Evolutionary conservation across 2,888 invertebrate genomes (phyloP).

Genomic region (Drosophila bunnanda): DNA sequence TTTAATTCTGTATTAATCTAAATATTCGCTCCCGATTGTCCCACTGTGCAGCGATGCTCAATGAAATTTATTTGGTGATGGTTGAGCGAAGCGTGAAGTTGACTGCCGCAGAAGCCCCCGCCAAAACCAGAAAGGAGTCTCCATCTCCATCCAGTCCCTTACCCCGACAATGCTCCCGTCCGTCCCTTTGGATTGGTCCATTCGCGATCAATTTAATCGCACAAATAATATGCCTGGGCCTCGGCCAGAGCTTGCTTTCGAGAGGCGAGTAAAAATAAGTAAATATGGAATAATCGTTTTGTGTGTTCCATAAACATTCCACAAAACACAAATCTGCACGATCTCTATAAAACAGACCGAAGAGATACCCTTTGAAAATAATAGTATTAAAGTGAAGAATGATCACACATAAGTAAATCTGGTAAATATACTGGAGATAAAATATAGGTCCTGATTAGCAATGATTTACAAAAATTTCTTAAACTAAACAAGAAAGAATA

Average conservation of each 20-base stretch:
- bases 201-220: conserved; percentile 83
- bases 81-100: conserved; percentile 83
- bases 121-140: conserved; percentile 49
- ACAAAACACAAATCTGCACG: background rate
- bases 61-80: conserved; percentile 84
- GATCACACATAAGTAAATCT: no score
- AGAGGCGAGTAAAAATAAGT: conserved; percentile 79
- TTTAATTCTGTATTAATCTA: background rate
- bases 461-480: no score
- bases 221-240: conserved; percentile 80
- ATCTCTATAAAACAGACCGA: background rate
- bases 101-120: conserved; percentile 75
- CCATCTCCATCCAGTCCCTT: conserved; percentile 3
- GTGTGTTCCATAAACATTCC: conserved; percentile 59
- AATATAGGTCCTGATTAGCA: no score
- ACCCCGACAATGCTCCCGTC: conserved; percentile 2
- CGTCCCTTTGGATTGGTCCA: conserved; percentile 27
- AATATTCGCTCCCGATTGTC: background rate
- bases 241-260: conserved; percentile 32
- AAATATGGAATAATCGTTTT: conserved; percentile 82
- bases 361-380: conserved; percentile 2
- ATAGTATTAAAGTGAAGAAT: no score
- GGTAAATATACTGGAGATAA: no score
- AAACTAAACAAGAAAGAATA: no score
- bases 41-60: conserved; percentile 75